Evolutionary conservation across 1,140 invertebrate species (phyloP).

Genomic region (Drosophila ercepeae): DNA sequence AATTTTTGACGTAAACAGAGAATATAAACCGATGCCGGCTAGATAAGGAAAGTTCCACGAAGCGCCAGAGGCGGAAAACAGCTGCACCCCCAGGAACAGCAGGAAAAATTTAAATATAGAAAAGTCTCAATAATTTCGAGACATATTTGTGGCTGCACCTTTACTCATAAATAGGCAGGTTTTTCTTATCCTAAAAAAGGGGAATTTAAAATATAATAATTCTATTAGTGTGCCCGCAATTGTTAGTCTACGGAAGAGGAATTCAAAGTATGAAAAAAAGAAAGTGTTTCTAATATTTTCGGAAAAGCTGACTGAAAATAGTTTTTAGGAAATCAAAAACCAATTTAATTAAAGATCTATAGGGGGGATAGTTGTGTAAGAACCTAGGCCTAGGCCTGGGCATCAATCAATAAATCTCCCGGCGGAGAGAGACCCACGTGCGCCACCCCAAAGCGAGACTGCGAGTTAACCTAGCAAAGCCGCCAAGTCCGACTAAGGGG

Average conservation of each 20-base stretch:
- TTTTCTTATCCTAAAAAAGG: too few relatives aligned
- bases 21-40: conserved; percentile 3
- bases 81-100: too few relatives aligned
- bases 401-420: conserved; percentile 32
- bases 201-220: too few relatives aligned
- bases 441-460: conserved; percentile 8
- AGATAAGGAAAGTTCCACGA: conserved; percentile 36
- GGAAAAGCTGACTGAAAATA: neutral
- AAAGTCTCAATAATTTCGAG: too few relatives aligned
- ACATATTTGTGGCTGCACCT: too few relatives aligned
- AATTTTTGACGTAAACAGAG: conserved; percentile 19
- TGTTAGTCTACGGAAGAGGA: neutral
- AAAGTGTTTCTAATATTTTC: too few relatives aligned
- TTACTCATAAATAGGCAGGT: too few relatives aligned
- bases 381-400: neutral
- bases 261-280: neutral
- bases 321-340: neutral
- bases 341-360: too few relatives aligned
- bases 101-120: too few relatives aligned
- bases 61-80: neutral
- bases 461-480: conserved; percentile 37
- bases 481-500: neutral
- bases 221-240: neutral
- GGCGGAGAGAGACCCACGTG: conserved; percentile 26
- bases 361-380: conserved; percentile 14